Conservation (phyloP, 2,888 invertebrate genomes). For the Panzeria rudis region DNA sequence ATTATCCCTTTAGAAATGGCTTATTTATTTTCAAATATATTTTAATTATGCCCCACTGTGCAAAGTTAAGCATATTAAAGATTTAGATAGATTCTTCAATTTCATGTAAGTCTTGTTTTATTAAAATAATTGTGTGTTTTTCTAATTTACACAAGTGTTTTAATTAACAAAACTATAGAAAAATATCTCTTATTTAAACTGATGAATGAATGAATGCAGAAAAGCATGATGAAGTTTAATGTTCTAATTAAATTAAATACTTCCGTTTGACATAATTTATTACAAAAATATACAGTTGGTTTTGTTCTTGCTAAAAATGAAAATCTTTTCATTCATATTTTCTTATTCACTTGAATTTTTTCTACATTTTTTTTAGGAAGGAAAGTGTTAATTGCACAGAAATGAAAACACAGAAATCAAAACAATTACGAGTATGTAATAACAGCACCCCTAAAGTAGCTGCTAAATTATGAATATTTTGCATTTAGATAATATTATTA, state of each 20-base stretch:
- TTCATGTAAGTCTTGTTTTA: conserved; percentile 14
- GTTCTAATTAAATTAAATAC: conserved; percentile 68
- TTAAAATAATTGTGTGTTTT: conserved; percentile 48
- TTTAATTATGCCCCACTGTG: neutral
- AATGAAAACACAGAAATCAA: neutral
- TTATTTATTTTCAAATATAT: too few species aligned
- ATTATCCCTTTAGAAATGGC: too few species aligned
- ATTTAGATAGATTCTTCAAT: neutral
- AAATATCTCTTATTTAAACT: conserved; percentile 13
- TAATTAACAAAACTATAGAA: conserved; percentile 49
- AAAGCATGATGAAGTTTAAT: conserved; percentile 29
- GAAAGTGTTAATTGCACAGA: conserved; percentile 37
- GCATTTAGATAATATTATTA: neutral
- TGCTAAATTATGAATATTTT: neutral
- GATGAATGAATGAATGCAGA: conserved; percentile 1
- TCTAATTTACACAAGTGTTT: conserved; percentile 38
- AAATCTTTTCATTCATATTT: conserved; percentile 40
- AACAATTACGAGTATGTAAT: neutral
- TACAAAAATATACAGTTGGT: conserved; percentile 18
- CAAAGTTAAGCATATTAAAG: neutral
- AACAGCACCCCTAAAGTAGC: neutral
- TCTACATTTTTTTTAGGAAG: neutral
- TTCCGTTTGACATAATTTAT: conserved; percentile 69
- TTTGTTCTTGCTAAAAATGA: conserved; percentile 6
- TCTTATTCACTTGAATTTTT: neutral